phyloP scores from a whole-genome alignment of 2,113 vertebrate species.

The Trichomycterus rosablanca region DNA sequence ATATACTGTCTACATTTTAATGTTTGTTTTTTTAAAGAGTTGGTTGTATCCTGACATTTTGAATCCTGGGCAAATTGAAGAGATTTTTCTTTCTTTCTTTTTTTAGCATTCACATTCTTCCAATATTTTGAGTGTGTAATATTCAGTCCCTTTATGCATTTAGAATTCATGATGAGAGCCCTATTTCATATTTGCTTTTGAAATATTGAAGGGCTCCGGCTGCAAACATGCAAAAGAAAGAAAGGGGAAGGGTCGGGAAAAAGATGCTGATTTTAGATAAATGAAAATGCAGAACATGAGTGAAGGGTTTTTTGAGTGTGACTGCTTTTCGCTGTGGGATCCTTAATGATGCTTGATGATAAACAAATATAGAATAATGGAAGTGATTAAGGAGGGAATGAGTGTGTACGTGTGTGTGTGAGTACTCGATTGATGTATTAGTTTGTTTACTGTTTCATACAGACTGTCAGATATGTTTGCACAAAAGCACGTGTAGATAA shows the following conservation, averaged over 20 bases:
- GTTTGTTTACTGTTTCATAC: constrained; percentile 35
- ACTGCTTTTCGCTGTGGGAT: constrained; percentile 14
- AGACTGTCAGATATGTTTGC: background rate
- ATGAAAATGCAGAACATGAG: background rate
- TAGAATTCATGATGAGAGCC: constrained; percentile 25
- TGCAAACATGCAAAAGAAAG: constrained; percentile 25
- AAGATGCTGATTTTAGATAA: constrained; percentile 3
- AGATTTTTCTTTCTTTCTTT: background rate
- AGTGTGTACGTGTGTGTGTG: constrained; percentile 16
- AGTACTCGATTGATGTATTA: constrained; percentile 35
- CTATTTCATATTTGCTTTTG: constrained; percentile 32
- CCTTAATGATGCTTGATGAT: constrained; percentile 30
- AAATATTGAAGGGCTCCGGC: constrained; percentile 30
- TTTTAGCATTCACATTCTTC: constrained; percentile 9
- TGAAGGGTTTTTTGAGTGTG: constrained; percentile 4
- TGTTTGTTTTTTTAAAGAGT: no score
- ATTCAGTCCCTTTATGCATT: constrained; percentile 24
- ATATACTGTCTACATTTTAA: no score
- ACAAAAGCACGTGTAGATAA: background rate
- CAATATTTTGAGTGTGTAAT: constrained; percentile 22
- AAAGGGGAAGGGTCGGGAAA: constrained; percentile 3
- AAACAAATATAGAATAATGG: constrained; percentile 37
- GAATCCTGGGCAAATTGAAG: no score
- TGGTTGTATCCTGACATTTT: no score
- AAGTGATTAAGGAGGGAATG: constrained; percentile 30